These are phyloP conservation scores for Nephila pilipes DNA, from an alignment of 1,140 invertebrate genomes.

Conservation along the genomic window DNA sequence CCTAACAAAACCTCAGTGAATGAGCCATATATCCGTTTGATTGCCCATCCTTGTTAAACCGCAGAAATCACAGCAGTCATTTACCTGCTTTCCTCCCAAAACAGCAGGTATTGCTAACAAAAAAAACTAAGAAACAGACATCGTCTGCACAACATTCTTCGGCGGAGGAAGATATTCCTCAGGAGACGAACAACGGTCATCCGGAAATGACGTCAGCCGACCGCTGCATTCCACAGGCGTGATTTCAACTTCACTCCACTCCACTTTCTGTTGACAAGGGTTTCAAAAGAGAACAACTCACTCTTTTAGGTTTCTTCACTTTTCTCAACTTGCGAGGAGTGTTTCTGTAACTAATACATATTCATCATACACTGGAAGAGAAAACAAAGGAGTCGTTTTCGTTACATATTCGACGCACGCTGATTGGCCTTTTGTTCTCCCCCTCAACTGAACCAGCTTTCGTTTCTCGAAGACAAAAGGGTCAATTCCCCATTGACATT, in stretches of 20 bases:
- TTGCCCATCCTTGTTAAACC: not conserved
- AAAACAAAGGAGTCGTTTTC: conserved; percentile 22
- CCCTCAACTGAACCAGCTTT: not conserved
- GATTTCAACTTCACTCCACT: conserved; percentile 32
- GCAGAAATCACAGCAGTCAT: not conserved
- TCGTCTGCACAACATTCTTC: conserved; percentile 12
- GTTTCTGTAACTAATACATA: not conserved
- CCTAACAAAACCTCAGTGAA: not conserved
- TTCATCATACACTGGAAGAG: too few relatives aligned
- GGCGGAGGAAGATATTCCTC: not conserved
- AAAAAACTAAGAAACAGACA: not conserved
- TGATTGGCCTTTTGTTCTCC: not conserved
- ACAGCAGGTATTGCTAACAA: not conserved
- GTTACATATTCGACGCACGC: not conserved
- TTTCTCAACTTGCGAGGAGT: not conserved
- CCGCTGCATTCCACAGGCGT: conserved; percentile 52
- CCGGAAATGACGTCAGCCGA: conserved; percentile 62
- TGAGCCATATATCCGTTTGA: not conserved
- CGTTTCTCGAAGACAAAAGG: not conserved
- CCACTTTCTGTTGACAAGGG: not conserved
- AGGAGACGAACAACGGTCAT: not conserved
- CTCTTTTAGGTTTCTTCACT: not conserved
- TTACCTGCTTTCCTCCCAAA: not conserved
- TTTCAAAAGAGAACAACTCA: not conserved
- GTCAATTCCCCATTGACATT: not conserved